Base-by-base conservation (phyloP, 2,888 invertebrate species). In the Phytoseiulus persimilis region DNA sequence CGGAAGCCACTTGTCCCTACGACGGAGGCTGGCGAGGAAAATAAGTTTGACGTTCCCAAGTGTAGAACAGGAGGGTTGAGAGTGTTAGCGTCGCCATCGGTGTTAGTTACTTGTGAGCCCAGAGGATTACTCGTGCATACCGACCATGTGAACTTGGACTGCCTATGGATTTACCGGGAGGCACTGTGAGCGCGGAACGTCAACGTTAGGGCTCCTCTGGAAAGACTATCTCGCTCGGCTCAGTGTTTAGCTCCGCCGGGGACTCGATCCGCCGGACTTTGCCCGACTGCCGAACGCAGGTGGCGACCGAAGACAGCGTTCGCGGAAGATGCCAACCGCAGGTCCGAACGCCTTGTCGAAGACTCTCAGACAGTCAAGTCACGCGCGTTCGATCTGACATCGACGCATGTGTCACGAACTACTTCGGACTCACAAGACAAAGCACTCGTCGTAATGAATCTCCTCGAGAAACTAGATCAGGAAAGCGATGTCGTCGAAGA, bases 401-500 rank as follows among this genome's bases (percentile, higher is more conserved):
- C 65, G 65, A 65, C 65, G 65, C 65, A 65, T 65, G 65, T 18
- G 65, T 65, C 65, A 65, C 65, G 65, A 28, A 65, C 23, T 28
- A 28, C 18, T 65, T 18, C 5, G 18, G 65, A 65, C 65, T 65
- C 18, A 18, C 9, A 65, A 65, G 5, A 65, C 65, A 65, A 65
- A 23, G 18, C 65, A 28, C 28, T 65, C 65, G 5, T 65, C 65
- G 65, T 45, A 33, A 87, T 87, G 32, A 87, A 87, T 45, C 33
- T 87, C n/a, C 45, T 87, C 18, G 87, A 87, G 23, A 87, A 87
- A 33, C 87, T 87, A 28, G 87, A 87, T 32, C 87, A 32, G 87
- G 87, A 87, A 23, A 87, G 87, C 87, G 87, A 87, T 45, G 87
- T 87, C 87, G 87, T 87, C 39, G 87, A 87, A 23, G 87, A 87